Conservation (phyloP, 2,113 vertebrate genomes). For the Athene noctua region DNA sequence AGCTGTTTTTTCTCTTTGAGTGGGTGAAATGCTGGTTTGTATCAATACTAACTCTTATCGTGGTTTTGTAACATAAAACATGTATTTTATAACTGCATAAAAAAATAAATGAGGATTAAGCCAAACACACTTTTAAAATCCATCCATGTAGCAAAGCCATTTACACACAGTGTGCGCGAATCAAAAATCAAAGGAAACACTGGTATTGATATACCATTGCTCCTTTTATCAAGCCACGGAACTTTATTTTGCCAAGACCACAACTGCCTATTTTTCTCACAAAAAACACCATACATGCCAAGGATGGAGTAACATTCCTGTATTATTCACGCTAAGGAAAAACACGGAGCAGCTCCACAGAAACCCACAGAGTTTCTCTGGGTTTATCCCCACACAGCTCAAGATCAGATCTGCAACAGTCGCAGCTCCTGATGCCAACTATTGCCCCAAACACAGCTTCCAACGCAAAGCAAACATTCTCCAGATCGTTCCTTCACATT, state of each 20-base stretch:
- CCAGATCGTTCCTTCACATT: background rate
- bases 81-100: background rate
- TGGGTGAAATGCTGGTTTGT: conserved; percentile 20
- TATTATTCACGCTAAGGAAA: background rate
- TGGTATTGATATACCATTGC: background rate
- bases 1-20: background rate
- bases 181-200: background rate
- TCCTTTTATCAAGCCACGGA: background rate
- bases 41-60: conserved; percentile 16
- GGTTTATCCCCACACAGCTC: background rate
- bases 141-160: background rate
- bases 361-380: background rate
- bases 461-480: background rate
- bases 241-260: background rate
- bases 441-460: background rate
- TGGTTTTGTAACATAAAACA: background rate
- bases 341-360: background rate
- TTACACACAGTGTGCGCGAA: background rate
- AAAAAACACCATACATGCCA: background rate
- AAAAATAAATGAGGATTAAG: background rate
- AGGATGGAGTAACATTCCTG: background rate
- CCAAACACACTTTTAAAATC: background rate
- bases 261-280: background rate
- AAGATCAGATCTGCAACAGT: background rate
- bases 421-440: background rate